phyloP scores from a whole-genome alignment of 2,888 invertebrate genomes.

The Nephrotoma guestfalica region DNA sequence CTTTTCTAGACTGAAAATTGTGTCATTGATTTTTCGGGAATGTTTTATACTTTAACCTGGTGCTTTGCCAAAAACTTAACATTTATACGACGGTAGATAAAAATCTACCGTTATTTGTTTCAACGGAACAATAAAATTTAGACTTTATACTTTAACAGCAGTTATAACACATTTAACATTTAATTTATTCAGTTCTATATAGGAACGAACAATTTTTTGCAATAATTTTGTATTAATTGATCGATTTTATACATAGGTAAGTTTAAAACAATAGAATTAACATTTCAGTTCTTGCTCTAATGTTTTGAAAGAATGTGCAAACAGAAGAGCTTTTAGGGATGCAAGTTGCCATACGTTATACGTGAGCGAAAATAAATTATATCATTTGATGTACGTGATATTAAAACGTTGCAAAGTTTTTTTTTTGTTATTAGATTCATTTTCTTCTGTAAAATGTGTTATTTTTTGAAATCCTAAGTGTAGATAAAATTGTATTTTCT shows the following conservation, averaged over 20 bases:
- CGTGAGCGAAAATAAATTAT: background rate
- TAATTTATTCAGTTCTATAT: background rate
- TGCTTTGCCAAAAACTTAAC: background rate
- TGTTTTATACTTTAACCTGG: background rate
- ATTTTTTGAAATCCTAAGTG: background rate
- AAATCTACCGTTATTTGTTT: background rate
- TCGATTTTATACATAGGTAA: background rate
- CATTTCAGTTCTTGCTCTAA: background rate
- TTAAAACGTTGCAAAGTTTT: background rate
- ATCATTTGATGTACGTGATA: background rate
- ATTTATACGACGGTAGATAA: background rate
- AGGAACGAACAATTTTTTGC: background rate
- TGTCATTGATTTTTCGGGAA: background rate
- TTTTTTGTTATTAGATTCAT: background rate
- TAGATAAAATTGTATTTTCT: background rate
- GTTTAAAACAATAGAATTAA: background rate
- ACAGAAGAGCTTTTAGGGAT: background rate
- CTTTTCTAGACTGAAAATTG: background rate
- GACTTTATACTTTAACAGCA: too few relatives aligned
- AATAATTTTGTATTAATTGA: background rate
- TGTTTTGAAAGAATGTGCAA: background rate
- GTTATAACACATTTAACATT: too few relatives aligned
- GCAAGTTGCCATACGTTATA: background rate
- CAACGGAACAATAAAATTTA: background rate
- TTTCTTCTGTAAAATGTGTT: background rate